phyloP scores from a whole-genome alignment of 2,797 vertebrate genomes.

The Pantherophis vulpinus region DNA sequence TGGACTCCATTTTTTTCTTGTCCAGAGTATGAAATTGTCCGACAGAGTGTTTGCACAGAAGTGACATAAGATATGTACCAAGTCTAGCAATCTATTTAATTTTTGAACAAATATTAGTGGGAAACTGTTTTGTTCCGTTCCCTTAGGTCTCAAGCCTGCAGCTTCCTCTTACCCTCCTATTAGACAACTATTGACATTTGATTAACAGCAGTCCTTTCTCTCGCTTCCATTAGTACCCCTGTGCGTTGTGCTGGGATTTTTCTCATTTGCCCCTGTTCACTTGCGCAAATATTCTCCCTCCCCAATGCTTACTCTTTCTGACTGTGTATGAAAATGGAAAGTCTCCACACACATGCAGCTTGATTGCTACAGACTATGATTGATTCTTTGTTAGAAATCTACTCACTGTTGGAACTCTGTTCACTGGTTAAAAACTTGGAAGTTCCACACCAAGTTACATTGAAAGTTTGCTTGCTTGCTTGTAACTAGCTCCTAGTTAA shows the following conservation, averaged over 20 bases:
- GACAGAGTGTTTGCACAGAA: constrained; percentile 25
- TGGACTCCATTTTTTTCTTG: constrained; percentile 5
- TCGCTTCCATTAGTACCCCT: constrained; percentile 46
- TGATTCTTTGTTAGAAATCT: constrained; percentile 25
- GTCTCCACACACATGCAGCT: constrained; percentile 39
- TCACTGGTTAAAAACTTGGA: constrained; percentile 21
- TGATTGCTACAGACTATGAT: constrained; percentile 44
- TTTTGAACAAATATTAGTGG: constrained; percentile 48
- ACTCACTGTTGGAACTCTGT: constrained; percentile 24
- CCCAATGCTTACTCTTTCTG: constrained; percentile 37
- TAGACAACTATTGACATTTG: constrained; percentile 60
- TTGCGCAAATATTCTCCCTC: constrained; percentile 58
- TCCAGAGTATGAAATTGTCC: constrained; percentile 18
- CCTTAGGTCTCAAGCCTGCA: constrained; percentile 45
- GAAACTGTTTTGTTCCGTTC: constrained; percentile 51
- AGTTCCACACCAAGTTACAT: neutral
- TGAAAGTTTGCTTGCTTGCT: neutral
- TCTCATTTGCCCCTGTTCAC: constrained; percentile 59
- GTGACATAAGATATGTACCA: constrained; percentile 6
- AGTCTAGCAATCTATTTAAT: constrained; percentile 45
- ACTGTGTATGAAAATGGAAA: constrained; percentile 38
- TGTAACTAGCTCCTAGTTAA: constrained; percentile 13
- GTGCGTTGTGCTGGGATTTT: constrained; percentile 54
- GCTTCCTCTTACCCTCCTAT: constrained; percentile 51
- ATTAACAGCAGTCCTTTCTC: constrained; percentile 53